A percentile compares a stretch with the other conserved stretches of the same genome.
These are phyloP conservation scores for Notamacropus eugenii DNA, from an alignment of 2,797 vertebrate species.

Conservation along the genomic window DNA sequence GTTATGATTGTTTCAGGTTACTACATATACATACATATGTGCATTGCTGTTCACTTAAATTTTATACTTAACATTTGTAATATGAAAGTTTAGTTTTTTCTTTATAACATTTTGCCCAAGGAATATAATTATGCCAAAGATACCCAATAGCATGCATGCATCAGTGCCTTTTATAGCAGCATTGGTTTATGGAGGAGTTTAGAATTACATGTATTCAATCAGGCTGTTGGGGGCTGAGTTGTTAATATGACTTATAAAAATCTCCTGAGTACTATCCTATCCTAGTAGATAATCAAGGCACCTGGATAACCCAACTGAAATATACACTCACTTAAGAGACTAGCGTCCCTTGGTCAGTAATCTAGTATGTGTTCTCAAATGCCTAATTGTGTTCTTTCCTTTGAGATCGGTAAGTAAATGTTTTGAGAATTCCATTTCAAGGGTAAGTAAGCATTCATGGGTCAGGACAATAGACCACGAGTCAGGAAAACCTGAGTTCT, in stretches of 20 bases:
- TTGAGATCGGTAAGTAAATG: background rate
- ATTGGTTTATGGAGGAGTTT: slow-evolving; percentile 20
- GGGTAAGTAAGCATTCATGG: background rate
- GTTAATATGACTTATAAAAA: slow-evolving; percentile 9
- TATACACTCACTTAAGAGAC: slow-evolving; percentile 30
- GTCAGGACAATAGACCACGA: background rate
- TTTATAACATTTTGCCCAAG: slow-evolving; percentile 33
- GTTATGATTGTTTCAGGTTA: slow-evolving; percentile 8
- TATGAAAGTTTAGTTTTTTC: background rate
- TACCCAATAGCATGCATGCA: background rate
- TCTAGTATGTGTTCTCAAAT: background rate
- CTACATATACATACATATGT: background rate
- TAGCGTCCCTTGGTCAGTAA: background rate
- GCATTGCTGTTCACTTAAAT: background rate
- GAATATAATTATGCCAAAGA: slow-evolving; percentile 21
- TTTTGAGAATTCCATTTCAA: slow-evolving; percentile 27
- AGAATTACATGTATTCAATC: slow-evolving; percentile 39
- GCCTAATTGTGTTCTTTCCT: background rate
- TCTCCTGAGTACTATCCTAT: slow-evolving; percentile 28
- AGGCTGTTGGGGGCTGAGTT: background rate
- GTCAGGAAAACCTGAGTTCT: background rate
- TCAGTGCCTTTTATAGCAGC: background rate
- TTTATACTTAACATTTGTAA: background rate
- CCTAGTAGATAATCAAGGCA: slow-evolving; percentile 21
- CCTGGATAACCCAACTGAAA: slow-evolving; percentile 18